phyloP scores from a whole-genome alignment of 2,888 invertebrate genomes.

The Panopea generosa region DNA sequence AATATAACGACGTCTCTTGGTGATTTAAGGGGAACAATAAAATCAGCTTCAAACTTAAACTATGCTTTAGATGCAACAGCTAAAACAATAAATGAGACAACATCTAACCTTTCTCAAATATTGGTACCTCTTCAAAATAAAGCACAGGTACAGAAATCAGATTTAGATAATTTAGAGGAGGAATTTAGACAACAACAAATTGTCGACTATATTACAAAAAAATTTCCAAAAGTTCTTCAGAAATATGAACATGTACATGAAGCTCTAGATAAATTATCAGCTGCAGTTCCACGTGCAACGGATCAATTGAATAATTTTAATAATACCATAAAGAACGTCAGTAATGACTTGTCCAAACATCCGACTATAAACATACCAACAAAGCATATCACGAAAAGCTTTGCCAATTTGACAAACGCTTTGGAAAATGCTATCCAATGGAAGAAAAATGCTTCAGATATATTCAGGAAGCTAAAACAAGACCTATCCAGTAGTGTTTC shows the following conservation, averaged over 20 bases:
- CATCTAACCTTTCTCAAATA: too few species aligned
- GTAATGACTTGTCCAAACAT: too few species aligned
- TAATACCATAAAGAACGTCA: background rate
- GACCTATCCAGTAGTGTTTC: background rate
- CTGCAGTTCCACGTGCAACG: background rate
- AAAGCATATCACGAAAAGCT: too few species aligned
- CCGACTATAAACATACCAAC: too few species aligned
- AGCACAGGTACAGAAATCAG: too few species aligned
- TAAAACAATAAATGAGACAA: too few species aligned
- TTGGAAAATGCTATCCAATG: background rate
- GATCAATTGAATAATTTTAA: background rate
- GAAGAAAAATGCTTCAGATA: background rate
- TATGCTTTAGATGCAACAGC: too few species aligned
- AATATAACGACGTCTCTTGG: too few species aligned
- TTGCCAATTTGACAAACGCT: background rate
- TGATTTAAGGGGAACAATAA: too few species aligned
- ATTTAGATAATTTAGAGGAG: background rate
- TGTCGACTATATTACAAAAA: conserved; percentile 31
- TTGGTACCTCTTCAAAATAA: too few species aligned
- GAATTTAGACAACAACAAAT: conserved; percentile 27
- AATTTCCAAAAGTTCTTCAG: conserved; percentile 36
- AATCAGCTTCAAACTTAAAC: too few species aligned
- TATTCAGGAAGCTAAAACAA: background rate
- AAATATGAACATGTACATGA: background rate
- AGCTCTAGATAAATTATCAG: background rate